Evolutionary conservation across 2,113 vertebrate genomes (phyloP).

Genomic region (Amblyornis subalaris): DNA sequence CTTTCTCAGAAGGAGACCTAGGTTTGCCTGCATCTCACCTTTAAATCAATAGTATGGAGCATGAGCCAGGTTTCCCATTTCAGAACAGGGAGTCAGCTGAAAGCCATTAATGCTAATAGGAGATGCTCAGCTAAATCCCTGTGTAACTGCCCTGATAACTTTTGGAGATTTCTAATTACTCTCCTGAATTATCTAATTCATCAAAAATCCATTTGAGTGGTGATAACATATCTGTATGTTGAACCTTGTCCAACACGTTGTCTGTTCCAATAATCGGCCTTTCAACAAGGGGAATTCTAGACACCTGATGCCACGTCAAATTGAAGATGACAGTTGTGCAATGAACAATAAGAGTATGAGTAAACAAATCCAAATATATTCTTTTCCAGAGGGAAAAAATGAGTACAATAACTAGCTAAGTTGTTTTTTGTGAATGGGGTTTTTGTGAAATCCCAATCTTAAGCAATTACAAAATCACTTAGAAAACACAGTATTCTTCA

Average conservation of each 20-base stretch:
- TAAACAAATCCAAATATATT: background rate
- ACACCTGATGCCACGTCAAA: background rate
- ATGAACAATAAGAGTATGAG: background rate
- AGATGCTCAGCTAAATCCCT: background rate
- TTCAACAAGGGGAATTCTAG: background rate
- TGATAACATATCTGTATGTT: background rate
- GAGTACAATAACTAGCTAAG: background rate
- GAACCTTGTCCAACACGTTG: background rate
- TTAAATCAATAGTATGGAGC: background rate
- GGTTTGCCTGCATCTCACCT: background rate
- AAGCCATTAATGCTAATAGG: background rate
- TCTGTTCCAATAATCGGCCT: background rate
- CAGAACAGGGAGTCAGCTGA: background rate
- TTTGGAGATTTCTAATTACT: slow-evolving; percentile 5
- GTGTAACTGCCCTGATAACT: background rate
- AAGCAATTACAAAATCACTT: background rate
- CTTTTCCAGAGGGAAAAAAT: background rate
- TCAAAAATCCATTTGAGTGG: slow-evolving; percentile 15
- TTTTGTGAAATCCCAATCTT: background rate
- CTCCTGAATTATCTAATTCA: background rate
- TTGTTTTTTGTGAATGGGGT: background rate
- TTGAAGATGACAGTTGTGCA: background rate
- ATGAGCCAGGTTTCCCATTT: background rate
- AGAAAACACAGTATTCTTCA: background rate
- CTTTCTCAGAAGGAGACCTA: background rate